Conservation (phyloP, 2,113 vertebrate species). For the Etheostoma spectabile region DNA sequence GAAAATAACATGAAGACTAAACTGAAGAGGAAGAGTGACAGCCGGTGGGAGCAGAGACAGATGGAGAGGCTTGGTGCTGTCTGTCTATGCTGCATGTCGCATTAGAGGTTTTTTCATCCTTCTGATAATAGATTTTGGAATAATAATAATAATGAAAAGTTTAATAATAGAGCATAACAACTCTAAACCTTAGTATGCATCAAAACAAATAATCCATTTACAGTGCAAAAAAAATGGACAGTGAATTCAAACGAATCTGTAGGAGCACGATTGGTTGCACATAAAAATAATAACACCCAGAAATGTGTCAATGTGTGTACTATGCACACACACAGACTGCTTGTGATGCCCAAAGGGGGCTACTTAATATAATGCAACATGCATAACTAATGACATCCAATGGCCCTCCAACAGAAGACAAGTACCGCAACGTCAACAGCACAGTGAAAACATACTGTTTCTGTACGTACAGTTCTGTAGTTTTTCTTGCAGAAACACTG, state of each 20-base stretch:
- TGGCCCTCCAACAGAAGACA: constrained; percentile 34
- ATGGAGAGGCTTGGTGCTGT: constrained; percentile 2
- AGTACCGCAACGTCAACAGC: constrained; percentile 2
- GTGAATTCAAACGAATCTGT: background rate
- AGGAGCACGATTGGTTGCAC: background rate
- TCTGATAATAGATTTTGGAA: background rate
- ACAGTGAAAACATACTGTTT: constrained; percentile 8
- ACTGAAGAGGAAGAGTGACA: constrained; percentile 22
- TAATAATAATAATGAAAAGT: background rate
- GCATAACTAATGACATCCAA: constrained; percentile 38
- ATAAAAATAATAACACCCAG: background rate
- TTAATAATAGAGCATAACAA: background rate
- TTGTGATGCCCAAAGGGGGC: background rate
- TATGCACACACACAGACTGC: background rate
- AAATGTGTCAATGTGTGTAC: background rate
- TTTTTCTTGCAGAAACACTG: constrained; percentile 33
- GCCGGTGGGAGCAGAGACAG: constrained; percentile 15
- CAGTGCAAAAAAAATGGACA: background rate
- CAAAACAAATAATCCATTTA: background rate
- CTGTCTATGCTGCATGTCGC: background rate
- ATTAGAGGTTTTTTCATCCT: background rate
- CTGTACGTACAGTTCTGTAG: background rate
- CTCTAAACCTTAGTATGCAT: background rate
- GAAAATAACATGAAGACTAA: background rate
- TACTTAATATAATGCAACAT: constrained; percentile 15